Conservation (phyloP, 30 jellyfish, hydroid and myxozoan genomes). For the Pseudorhiza aurosa region DNA sequence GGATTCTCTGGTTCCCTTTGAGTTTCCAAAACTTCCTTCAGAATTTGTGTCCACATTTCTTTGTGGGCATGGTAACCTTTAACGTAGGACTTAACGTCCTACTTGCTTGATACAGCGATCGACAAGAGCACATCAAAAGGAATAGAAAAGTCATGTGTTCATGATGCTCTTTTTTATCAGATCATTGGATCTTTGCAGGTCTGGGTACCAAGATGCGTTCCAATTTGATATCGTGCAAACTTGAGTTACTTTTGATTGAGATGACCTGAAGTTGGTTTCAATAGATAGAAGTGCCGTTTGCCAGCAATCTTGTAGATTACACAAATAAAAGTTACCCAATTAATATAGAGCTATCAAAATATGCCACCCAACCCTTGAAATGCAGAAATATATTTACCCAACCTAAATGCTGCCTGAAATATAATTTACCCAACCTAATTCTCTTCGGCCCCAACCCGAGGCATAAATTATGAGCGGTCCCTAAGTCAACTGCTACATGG, state of each 20-base stretch:
- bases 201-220: not conserved
- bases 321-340: too few relatives aligned
- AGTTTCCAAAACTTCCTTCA: not conserved
- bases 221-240: not conserved
- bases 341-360: too few relatives aligned
- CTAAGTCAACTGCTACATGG: not conserved
- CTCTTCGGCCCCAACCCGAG: too few relatives aligned
- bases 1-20: constrained; percentile 15
- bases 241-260: not conserved
- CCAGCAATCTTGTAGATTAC: too few relatives aligned
- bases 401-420: too few relatives aligned
- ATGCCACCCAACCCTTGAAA: too few relatives aligned
- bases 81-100: not conserved
- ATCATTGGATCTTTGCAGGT: not conserved
- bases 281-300: too few relatives aligned
- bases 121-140: not conserved
- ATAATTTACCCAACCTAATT: too few relatives aligned
- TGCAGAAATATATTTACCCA: too few relatives aligned
- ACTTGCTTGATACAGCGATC: not conserved
- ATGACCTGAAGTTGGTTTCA: too few relatives aligned
- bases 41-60: not conserved
- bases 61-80: constrained; percentile 6
- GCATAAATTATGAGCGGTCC: too few relatives aligned
- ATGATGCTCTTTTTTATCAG: not conserved
- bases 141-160: not conserved